phyloP scores from a whole-genome alignment of 2,888 invertebrate genomes.

The Hipparchia semele region DNA sequence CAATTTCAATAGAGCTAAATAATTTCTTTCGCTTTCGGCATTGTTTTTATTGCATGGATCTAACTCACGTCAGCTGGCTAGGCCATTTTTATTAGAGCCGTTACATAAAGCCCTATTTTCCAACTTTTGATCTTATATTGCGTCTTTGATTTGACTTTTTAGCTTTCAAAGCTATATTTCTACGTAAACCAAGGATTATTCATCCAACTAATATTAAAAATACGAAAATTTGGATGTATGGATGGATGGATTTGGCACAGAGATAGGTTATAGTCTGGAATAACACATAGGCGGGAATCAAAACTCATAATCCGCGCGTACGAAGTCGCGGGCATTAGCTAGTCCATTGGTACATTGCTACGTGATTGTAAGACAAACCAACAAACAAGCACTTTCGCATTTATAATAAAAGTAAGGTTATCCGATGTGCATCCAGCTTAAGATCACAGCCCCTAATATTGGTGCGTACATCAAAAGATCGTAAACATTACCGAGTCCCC shows the following conservation, averaged over 20 bases:
- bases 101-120: conserved; percentile 24
- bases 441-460: conserved; percentile 2
- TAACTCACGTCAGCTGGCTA: conserved; percentile 41
- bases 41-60: conserved; percentile 42
- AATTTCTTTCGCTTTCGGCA: conserved; percentile 39
- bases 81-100: conserved; percentile 39
- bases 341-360: background rate
- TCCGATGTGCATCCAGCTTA: background rate
- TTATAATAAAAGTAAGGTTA: background rate
- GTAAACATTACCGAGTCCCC: conserved; percentile 18
- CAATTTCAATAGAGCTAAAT: conserved; percentile 34
- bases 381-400: no score
- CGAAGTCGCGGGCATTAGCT: no score
- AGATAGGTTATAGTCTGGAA: no score
- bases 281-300: no score
- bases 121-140: conserved; percentile 20
- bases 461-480: conserved; percentile 14
- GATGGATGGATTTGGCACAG: no score
- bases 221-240: no score
- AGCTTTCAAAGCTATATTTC: background rate
- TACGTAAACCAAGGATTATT: background rate
- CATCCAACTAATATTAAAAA: no score
- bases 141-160: conserved; percentile 21
- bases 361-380: no score
- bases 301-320: no score